Base-by-base conservation (phyloP, 2,113 vertebrate genomes). In the Hypocryptadius cinnamomeus region DNA sequence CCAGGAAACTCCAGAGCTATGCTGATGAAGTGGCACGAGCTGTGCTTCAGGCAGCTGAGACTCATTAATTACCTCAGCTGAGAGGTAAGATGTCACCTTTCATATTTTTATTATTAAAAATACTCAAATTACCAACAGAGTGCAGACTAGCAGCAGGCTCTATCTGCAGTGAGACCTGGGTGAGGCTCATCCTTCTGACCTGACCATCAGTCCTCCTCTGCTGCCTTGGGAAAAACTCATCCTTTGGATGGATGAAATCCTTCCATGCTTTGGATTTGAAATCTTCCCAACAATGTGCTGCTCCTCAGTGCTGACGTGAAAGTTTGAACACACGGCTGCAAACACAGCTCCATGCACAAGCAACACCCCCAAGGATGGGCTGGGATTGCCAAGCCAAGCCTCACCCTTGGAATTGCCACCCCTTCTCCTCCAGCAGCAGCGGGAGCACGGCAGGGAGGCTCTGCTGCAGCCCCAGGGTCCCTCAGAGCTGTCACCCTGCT, bases 401-500 rank as follows among this genome's bases (percentile, higher is more conserved):
- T 27, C 68, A 24, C 1, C 50, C 40, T 45, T 8, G 48, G 42
- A 65, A 20, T 54, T n/a, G 7, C 13, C 23, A 27, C 0, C 24
- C 8, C 31, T 87, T 11, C 37, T 63, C 25, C 61, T 70, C 57
- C 37, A 16, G 3, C 66, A 77, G 57, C 22, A 10, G 4, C 0
- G 0, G 39, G 40, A 63, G 28, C 37, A 13, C 11, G 15, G 0
- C 35, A 2, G 72, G 35, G 10, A 63, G 9, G 0, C 2, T 9
- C 19, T 6, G 28, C 57, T 31, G 11, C 13, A 60, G 31, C 33
- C 45, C 65, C 57, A 6, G 44, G 25, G 5, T 13, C 27, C 45
- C 8, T 10, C 12, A 40, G 70, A 79, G 79, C 14, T 8, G 0
- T 18, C 50, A 17, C 30, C 72, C 65, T 10, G 45, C 53, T 4